phyloP scores from a whole-genome alignment of 2,888 invertebrate genomes.

The Trileptium ribeirensis region DNA sequence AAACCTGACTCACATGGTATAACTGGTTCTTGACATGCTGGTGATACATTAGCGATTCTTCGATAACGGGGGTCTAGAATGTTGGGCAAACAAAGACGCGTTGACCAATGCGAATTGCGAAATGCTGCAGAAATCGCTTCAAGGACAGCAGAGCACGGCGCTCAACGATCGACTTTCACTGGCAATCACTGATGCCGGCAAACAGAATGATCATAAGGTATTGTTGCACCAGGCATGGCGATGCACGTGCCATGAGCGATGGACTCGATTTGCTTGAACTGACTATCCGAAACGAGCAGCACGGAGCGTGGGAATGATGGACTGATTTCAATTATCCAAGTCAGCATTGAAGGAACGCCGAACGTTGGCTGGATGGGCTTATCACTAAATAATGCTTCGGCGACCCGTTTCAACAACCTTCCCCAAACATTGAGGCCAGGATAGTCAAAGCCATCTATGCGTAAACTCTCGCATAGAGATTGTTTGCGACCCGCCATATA shows the following conservation, averaged over 20 bases:
- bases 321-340: not conserved
- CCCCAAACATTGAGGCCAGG: not conserved
- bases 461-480: not conserved
- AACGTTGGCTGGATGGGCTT: not conserved
- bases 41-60: not conserved
- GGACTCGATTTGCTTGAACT: not conserved
- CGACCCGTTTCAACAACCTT: not conserved
- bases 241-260: not conserved
- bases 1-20: not conserved
- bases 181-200: not conserved
- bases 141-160: not conserved
- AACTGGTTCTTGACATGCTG: not conserved
- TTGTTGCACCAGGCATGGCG: not conserved
- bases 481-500: not conserved
- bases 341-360: not conserved
- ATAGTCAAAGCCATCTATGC: not conserved
- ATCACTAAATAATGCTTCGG: not conserved
- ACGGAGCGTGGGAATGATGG: not conserved
- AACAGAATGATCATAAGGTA: not conserved
- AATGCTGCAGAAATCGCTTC: not conserved
- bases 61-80: not conserved
- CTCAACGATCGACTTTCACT: not conserved
- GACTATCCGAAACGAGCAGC: not conserved
- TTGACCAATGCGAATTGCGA: not conserved
- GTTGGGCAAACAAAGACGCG: not conserved